Base-by-base conservation (phyloP, 2,113 vertebrate genomes). In the Montifringilla adamsi region DNA sequence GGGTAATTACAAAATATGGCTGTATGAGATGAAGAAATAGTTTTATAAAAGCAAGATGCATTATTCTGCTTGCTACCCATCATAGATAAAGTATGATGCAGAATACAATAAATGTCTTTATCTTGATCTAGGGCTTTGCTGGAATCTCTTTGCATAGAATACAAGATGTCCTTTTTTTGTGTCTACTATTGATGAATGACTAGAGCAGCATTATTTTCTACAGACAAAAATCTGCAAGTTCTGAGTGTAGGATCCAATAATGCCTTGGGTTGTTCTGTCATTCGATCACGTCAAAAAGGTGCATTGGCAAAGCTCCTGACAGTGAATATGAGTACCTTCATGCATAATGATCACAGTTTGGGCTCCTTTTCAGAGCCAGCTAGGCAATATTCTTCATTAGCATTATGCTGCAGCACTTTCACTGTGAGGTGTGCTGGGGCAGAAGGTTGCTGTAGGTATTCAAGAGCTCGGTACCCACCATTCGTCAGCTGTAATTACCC, bases 401-500 rank as follows among this genome's bases (percentile, higher is more conserved):
- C 50, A 92, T 84, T 62, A 67, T 9, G 55, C 24, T 9, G 9
- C 52, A 64, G 83, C 50, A 39, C 83, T 96, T 91, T 52, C 87
- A 78, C 66, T 83, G 62, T 47, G 79, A 90, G 73, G 59, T 63
- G 44, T 93, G 79, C 80, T 94, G 93, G 76, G 69, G 75, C 90
- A 76, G 88, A 87, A 91, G 68, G 52, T 58, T 66, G 53, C 70
- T 94, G 31, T 49, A 91, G 74, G 49, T 77, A 84, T 50, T 83
- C 78, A 56, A 44, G 77, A 89, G 50, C 68, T 95, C 58, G 76
- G 76, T 7, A 92, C 70, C 39, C 75, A 90, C 60, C 67, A 90
- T 96, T 93, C 50, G 13, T 96, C 90, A 97, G 55, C 85, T 93
- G 50, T 82, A 96, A 97, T 93, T 93, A 97, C 47, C 10, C 28